Percentiles rank a stretch among this genome's conserved stretches.
These are phyloP conservation scores for Acronicta leporina DNA, from an alignment of 2,888 invertebrate genomes.

Conservation along the genomic window DNA sequence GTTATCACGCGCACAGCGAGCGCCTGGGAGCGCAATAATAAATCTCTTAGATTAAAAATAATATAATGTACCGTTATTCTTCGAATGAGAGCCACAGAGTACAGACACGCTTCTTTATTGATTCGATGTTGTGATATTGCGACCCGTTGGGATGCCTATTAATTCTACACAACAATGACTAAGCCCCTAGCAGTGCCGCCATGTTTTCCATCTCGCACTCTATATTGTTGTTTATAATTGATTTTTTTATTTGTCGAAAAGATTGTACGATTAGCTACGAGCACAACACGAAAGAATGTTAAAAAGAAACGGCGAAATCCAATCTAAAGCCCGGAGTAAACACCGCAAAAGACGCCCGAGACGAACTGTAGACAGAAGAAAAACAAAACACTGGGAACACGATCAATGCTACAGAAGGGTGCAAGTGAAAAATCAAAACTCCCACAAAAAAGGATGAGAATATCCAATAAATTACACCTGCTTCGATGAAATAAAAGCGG, in stretches of 20 bases:
- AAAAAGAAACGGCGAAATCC: constrained; percentile 75
- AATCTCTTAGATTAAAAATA: constrained; percentile 69
- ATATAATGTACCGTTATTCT: constrained; percentile 73
- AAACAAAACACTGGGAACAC: constrained; percentile 80
- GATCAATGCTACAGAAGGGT: constrained; percentile 75
- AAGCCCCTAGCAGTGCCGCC: constrained; percentile 68
- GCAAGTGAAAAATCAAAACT: constrained; percentile 79
- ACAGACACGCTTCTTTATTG: constrained; percentile 76
- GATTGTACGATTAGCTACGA: constrained; percentile 72
- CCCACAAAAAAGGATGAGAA: constrained; percentile 70
- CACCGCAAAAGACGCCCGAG: constrained; percentile 76
- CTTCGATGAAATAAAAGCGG: constrained; percentile 80
- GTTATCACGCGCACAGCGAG: constrained; percentile 52
- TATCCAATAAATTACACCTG: constrained; percentile 85
- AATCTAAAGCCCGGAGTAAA: constrained; percentile 83
- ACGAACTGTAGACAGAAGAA: constrained; percentile 84
- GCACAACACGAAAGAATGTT: constrained; percentile 66
- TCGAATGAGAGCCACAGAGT: constrained; percentile 68
- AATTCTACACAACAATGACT: constrained; percentile 80
- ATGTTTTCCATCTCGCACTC: constrained; percentile 77
- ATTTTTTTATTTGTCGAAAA: constrained; percentile 73
- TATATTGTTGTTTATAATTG: constrained; percentile 81
- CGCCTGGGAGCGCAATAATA: constrained; percentile 58
- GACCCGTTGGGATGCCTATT: constrained; percentile 76
- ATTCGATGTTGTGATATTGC: constrained; percentile 82